These are phyloP conservation scores for Manacus vitellinus DNA, from an alignment of 2,113 vertebrate genomes.

Conservation along the genomic window DNA sequence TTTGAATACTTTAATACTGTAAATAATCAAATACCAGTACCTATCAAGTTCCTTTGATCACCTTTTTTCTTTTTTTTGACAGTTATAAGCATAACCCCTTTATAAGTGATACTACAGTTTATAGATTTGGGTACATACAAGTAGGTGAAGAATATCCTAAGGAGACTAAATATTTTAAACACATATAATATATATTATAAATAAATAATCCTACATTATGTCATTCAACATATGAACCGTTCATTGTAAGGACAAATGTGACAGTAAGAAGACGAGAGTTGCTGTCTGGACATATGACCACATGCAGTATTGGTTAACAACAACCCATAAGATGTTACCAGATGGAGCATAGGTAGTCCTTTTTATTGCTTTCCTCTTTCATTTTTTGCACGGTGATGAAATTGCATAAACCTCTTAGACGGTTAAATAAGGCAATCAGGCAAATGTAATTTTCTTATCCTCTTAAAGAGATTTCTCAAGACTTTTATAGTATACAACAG, in stretches of 20 bases:
- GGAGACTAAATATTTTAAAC: not conserved
- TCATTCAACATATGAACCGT: not conserved
- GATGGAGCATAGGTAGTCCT: not conserved
- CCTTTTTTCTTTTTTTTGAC: not conserved
- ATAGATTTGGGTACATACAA: not conserved
- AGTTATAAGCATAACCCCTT: not conserved
- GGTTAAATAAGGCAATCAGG: not conserved
- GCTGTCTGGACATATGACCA: not conserved
- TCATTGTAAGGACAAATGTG: not conserved
- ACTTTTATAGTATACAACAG: fast-evolving
- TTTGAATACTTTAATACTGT: not conserved
- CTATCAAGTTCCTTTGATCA: not conserved
- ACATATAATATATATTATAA: not conserved
- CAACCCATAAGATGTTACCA: not conserved
- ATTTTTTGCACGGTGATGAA: not conserved
- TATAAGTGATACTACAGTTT: not conserved
- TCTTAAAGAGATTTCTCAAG: not conserved
- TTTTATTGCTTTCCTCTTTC: not conserved
- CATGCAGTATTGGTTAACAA: not conserved
- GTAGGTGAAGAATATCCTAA: not conserved
- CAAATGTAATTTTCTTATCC: not conserved
- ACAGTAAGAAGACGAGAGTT: not conserved
- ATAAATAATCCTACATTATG: not conserved
- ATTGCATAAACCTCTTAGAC: not conserved
- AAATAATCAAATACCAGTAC: not conserved